A percentile compares a stretch with the other conserved stretches of the same genome.
phyloP scores from a whole-genome alignment of 2,888 invertebrate species.

The Epirrhoe alternata region DNA sequence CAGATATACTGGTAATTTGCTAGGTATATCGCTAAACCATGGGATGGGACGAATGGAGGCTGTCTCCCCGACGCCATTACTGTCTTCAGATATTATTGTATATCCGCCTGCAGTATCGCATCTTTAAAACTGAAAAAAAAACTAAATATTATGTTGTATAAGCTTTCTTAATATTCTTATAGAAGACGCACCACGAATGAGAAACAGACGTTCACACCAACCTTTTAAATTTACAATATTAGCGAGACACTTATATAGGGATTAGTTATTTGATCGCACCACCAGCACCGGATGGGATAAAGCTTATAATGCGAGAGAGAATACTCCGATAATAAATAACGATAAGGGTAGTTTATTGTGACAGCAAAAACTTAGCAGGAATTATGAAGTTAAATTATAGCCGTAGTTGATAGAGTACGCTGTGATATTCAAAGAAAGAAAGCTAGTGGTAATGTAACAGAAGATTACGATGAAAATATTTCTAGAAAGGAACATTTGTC shows the following conservation, averaged over 20 bases:
- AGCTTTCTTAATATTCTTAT: not conserved
- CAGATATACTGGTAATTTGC: slow-evolving; percentile 30
- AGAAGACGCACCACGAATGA: not conserved
- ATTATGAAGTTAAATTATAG: slow-evolving; percentile 14
- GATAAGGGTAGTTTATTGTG: slow-evolving; percentile 26
- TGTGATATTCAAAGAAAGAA: slow-evolving; percentile 4
- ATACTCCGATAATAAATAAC: slow-evolving; percentile 20
- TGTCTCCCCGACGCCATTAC: slow-evolving; percentile 53
- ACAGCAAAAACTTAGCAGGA: slow-evolving; percentile 23
- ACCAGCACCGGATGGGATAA: slow-evolving; percentile 33
- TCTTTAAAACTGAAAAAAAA: not conserved
- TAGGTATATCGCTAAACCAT: slow-evolving; percentile 24
- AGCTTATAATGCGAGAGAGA: slow-evolving; percentile 16
- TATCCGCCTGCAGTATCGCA: not conserved
- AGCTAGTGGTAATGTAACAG: slow-evolving; percentile 10
- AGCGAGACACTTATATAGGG: not conserved
- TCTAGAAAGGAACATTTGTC: slow-evolving; percentile 24
- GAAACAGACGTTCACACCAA: not conserved
- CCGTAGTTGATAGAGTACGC: slow-evolving; percentile 5
- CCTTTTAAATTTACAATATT: not conserved
- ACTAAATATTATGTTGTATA: not conserved
- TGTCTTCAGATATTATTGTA: slow-evolving; percentile 45
- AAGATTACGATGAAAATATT: slow-evolving; percentile 26
- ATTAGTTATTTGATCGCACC: slow-evolving; percentile 32
- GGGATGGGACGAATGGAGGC: slow-evolving; percentile 39